A percentile compares a stretch with the other conserved stretches of the same genome.
phyloP scores from a whole-genome alignment of 35 echinoderm and acorn worm genomes.

The Hemicentrotus pulcherrimus region DNA sequence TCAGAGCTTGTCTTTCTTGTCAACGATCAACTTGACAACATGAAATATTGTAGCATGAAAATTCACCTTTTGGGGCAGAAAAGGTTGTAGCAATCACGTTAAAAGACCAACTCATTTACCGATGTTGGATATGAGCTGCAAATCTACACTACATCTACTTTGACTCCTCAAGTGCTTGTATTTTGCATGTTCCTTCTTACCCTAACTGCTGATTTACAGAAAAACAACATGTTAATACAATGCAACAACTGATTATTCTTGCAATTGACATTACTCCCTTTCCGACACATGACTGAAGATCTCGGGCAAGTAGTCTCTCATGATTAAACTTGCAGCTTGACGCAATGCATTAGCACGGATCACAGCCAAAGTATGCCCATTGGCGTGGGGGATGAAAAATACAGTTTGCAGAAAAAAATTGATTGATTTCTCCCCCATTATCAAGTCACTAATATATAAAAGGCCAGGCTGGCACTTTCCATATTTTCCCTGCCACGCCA shows the following conservation, averaged over 20 bases:
- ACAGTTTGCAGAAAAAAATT: not conserved
- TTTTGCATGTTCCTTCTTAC: not conserved
- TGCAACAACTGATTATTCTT: not conserved
- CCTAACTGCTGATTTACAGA: not conserved
- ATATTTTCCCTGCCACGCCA: not conserved
- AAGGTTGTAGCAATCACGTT: no score
- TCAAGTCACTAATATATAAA: not conserved
- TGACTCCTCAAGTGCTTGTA: not conserved
- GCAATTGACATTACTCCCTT: not conserved
- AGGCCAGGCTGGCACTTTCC: not conserved
- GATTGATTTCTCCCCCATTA: not conserved
- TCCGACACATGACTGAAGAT: not conserved
- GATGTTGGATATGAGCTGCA: not conserved
- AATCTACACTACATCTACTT: not conserved
- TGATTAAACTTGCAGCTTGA: not conserved
- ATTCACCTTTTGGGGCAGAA: no score
- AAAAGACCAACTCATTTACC: no score
- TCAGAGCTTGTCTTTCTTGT: no score
- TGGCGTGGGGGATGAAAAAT: not conserved
- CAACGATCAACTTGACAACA: no score
- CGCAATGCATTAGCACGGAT: not conserved
- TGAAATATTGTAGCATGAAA: no score
- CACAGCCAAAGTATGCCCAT: not conserved
- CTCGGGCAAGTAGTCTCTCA: not conserved
- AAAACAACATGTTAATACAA: not conserved